Conservation (phyloP, 2,113 vertebrate species). For the Nannobrachium achirus region DNA sequence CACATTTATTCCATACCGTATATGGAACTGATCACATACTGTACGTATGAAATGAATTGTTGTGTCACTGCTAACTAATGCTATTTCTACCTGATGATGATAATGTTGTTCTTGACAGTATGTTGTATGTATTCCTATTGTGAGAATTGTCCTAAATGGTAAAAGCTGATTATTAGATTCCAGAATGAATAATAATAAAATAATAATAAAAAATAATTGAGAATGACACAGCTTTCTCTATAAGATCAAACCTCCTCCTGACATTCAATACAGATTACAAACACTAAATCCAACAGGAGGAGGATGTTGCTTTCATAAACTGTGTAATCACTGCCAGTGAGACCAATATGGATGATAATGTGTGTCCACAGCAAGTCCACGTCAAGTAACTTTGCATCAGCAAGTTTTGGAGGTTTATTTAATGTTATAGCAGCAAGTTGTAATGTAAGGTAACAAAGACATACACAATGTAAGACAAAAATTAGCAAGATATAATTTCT, state of each 20-base stretch:
- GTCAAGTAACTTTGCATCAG: conserved; percentile 69
- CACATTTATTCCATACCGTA: conserved; percentile 6
- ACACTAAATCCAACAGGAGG: conserved; percentile 8
- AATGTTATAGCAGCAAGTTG: conserved; percentile 78
- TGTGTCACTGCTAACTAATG: neutral
- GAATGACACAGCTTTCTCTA: neutral
- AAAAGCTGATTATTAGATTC: neutral
- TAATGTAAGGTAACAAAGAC: conserved; percentile 74
- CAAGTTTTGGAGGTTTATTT: conserved; percentile 75
- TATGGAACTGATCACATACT: neutral
- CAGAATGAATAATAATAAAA: neutral
- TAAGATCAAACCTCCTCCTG: neutral
- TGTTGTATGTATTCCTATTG: neutral
- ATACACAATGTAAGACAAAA: conserved; percentile 70
- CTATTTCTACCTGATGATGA: neutral
- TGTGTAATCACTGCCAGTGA: neutral
- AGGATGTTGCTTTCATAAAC: neutral
- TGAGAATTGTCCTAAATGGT: neutral
- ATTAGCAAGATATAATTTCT: conserved; percentile 64
- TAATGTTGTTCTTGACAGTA: neutral
- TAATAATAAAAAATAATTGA: neutral
- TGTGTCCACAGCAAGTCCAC: conserved; percentile 62
- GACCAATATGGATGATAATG: neutral
- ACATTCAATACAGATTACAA: conserved; percentile 6
- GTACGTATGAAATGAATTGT: neutral